A percentile compares a stretch with the other conserved stretches of the same genome.
phyloP scores from a whole-genome alignment of 2,113 vertebrate species.

The Perca schrenkii region DNA sequence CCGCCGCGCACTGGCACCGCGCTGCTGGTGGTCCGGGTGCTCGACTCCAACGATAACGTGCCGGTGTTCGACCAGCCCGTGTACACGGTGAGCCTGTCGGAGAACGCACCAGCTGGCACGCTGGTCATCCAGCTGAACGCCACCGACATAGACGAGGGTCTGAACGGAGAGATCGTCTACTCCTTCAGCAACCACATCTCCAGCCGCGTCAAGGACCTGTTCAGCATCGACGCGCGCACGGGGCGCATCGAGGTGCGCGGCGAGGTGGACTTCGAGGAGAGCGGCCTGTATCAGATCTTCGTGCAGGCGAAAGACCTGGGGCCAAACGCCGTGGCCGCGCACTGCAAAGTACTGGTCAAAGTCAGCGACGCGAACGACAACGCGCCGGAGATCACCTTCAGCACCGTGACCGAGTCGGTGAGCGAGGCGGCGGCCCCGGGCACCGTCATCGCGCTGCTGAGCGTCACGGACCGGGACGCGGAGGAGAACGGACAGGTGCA shows the following conservation, averaged over 20 bases:
- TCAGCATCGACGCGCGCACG: slow-evolving; percentile 90
- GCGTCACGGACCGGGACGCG: slow-evolving; percentile 94
- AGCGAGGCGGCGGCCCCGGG: slow-evolving; percentile 94
- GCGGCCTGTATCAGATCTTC: slow-evolving; percentile 92
- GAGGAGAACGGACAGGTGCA: slow-evolving; percentile 95
- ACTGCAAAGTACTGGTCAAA: slow-evolving; percentile 96
- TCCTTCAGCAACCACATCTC: slow-evolving; percentile 97
- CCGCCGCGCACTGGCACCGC: slow-evolving; percentile 95
- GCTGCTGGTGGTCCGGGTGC: slow-evolving; percentile 93
- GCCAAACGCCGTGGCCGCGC: slow-evolving; percentile 95
- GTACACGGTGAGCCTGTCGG: slow-evolving; percentile 92
- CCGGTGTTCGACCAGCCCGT: slow-evolving; percentile 96
- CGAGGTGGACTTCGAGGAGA: slow-evolving; percentile 96
- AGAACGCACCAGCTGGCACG: slow-evolving; percentile 94
- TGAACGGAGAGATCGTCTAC: slow-evolving; percentile 95
- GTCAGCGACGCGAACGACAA: slow-evolving; percentile 96
- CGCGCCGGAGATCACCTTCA: slow-evolving; percentile 96
- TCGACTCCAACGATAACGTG: slow-evolving; percentile 98
- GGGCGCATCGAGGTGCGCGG: slow-evolving; percentile 94
- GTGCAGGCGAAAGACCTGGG: slow-evolving; percentile 97
- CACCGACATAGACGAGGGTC: slow-evolving; percentile 94
- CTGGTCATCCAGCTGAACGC: slow-evolving; percentile 96
- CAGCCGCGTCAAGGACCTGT: slow-evolving; percentile 91
- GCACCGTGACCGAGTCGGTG: slow-evolving; percentile 95
- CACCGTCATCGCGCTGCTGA: slow-evolving; percentile 95